These are phyloP conservation scores for Hartigia nigra DNA, from an alignment of 2,888 invertebrate genomes.

Conservation along the genomic window DNA sequence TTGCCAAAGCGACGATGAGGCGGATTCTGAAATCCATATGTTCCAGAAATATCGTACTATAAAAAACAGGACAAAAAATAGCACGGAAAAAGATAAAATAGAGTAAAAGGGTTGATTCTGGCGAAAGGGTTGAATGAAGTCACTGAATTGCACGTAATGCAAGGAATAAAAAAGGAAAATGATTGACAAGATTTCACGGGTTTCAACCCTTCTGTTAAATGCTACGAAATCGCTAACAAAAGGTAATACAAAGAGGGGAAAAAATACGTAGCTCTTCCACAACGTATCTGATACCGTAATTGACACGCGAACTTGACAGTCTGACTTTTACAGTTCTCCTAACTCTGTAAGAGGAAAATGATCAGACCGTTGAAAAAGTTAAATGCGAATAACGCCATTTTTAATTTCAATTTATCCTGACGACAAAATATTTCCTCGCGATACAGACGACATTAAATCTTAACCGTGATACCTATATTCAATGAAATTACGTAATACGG, in stretches of 20 bases:
- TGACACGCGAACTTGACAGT: background rate
- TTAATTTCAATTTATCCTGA: background rate
- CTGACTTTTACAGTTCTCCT: background rate
- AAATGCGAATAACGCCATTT: background rate
- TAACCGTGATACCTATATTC: background rate
- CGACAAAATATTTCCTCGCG: background rate
- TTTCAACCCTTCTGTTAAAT: background rate
- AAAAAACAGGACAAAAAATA: background rate
- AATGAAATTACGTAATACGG: background rate
- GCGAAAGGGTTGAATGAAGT: background rate
- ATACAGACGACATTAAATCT: background rate
- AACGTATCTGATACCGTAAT: background rate
- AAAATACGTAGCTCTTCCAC: background rate
- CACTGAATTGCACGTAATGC: background rate
- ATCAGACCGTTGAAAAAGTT: background rate
- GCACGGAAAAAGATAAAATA: background rate
- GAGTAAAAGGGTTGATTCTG: background rate
- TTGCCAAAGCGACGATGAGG: slow-evolving; percentile 15
- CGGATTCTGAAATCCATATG: slow-evolving; percentile 2
- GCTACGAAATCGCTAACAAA: background rate
- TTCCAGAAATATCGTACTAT: background rate
- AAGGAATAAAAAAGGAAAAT: background rate
- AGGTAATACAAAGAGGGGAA: background rate
- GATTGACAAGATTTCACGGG: background rate
- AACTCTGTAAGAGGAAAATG: background rate